Evolutionary conservation across 1,140 invertebrate species (phyloP).

Genomic region (Hermetia illucens): DNA sequence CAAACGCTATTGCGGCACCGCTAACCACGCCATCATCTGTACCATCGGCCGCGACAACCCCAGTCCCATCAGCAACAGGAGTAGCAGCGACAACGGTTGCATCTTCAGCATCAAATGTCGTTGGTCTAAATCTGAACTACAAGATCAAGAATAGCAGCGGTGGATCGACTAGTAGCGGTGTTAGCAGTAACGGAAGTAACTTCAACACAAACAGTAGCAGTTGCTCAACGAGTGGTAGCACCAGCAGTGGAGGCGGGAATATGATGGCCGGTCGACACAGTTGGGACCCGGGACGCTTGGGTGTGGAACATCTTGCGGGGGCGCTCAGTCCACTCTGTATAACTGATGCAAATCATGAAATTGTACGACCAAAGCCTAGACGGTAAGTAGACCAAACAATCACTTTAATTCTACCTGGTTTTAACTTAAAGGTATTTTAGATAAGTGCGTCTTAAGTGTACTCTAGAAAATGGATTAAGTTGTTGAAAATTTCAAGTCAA

Average conservation of each 20-base stretch:
- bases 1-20: too few species aligned
- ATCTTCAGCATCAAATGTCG: background rate
- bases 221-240: background rate
- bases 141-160: conserved; percentile 2
- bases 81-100: background rate
- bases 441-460: too few species aligned
- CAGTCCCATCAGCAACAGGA: background rate
- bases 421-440: too few species aligned
- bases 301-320: conserved; percentile 45
- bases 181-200: background rate
- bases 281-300: conserved; percentile 26
- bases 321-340: conserved; percentile 51
- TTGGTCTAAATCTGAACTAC: background rate
- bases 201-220: background rate
- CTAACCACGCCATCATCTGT: too few species aligned
- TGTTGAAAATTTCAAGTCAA: too few species aligned
- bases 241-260: background rate
- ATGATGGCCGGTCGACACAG: conserved; percentile 10
- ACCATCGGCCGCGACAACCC: background rate
- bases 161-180: conserved; percentile 1
- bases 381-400: conserved; percentile 39
- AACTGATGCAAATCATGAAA: conserved; percentile 63
- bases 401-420: too few species aligned
- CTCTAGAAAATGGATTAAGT: too few species aligned
- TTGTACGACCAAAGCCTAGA: conserved; percentile 71